Conservation (phyloP, 1,140 invertebrate genomes). For the Drosophila funebris region DNA sequence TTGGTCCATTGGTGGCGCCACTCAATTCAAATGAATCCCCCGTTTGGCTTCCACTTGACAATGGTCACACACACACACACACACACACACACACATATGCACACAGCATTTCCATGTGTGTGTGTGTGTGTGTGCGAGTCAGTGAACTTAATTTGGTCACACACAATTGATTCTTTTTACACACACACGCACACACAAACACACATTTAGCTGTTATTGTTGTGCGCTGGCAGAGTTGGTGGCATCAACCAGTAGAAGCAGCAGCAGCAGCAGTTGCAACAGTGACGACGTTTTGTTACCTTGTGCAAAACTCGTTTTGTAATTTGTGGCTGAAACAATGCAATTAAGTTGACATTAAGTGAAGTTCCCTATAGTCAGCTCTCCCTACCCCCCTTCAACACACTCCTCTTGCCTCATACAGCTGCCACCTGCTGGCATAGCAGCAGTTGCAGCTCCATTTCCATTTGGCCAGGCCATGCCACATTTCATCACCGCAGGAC, state of each 20-base stretch:
- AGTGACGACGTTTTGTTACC: slow-evolving; percentile 66
- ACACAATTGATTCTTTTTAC: slow-evolving; percentile 81
- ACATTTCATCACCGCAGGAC: slow-evolving; percentile 13
- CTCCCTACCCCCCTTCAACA: neutral
- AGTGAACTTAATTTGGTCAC: slow-evolving; percentile 80
- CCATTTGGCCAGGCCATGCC: slow-evolving; percentile 11
- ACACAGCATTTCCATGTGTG: neutral
- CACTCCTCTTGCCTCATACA: neutral
- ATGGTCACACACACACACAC: slow-evolving; percentile 46
- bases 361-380: slow-evolving; percentile 53
- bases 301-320: slow-evolving; percentile 76
- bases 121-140: slow-evolving; percentile 45
- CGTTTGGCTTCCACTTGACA: slow-evolving; percentile 77
- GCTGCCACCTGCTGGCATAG: slow-evolving; percentile 10
- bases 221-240: slow-evolving; percentile 11
- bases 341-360: slow-evolving; percentile 81
- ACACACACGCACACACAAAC: slow-evolving; percentile 47
- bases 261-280: neutral
- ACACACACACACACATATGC: neutral
- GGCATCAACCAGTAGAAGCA: neutral
- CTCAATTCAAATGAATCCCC: slow-evolving; percentile 78
- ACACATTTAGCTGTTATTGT: slow-evolving; percentile 53
- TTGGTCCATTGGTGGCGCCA: slow-evolving; percentile 50
- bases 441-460: slow-evolving; percentile 6
- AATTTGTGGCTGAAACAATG: slow-evolving; percentile 80